Base-by-base conservation (phyloP, 2,888 invertebrate genomes). In the Parascotia fuliginaria region DNA sequence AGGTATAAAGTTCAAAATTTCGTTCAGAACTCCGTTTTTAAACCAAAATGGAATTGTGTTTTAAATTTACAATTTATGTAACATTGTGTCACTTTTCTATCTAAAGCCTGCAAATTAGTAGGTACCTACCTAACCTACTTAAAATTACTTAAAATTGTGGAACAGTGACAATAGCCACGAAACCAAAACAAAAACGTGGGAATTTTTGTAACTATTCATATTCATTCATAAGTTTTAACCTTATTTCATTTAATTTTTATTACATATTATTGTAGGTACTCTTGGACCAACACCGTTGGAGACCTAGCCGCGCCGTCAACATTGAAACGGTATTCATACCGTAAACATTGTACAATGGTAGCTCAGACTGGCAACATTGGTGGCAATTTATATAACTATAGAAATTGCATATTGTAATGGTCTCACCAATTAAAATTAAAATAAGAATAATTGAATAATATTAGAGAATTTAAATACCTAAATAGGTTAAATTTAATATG, bases 251-350 rank as follows among this genome's bases (percentile, higher is more conserved):
- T n/a, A 22, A 41, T 31, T 12, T 40, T 40, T 22, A 22, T 33
- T 15, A 19, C 15, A 11, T 31, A 11, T 11, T 45, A 40, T 52
- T 41, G 41, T n/a, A 19, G 5, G 19, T 38, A 48, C 55, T 54
- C 63, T 61, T 73, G 49, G 33, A 55, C 60, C 57, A 64, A 50
- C 43, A 37, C 53, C 55, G 57, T 62, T 58, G 49, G 60, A 73
- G 68, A 73, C 73, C 71, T 45, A 40, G 43, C 27, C 32, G 42
- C 42, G 43, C 27, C 32, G 42, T 58, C 48, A 53, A 69, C 76
- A 79, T 77, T 78, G 75, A 79, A 85, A 84, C 84, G 83, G 84
- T 83, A 85, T 66, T 57, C 56, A 54, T 75, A 77, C 75, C 77
- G 81, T 74, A 75, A 74, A 62, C 64, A 65, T 55, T 69, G 64